These are phyloP conservation scores for Crossaster papposus DNA, from an alignment of 53 echinoderm and acorn worm species.

Conservation along the genomic window DNA sequence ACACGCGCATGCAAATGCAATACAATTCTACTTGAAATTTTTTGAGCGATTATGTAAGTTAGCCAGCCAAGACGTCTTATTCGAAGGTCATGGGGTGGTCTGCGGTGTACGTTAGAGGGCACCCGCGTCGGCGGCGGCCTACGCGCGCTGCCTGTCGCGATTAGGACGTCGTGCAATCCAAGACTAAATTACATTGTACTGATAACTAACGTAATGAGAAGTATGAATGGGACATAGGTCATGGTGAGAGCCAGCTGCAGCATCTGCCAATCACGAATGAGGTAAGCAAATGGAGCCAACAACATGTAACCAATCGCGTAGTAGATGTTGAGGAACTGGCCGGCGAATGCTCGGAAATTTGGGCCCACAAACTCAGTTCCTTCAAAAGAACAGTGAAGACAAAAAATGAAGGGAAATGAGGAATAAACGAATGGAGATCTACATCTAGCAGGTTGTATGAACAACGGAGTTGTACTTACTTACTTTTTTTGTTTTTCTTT, in stretches of 20 bases:
- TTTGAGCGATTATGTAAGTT: too few species aligned
- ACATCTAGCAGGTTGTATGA: not conserved
- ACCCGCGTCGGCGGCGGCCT: too few species aligned
- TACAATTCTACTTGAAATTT: too few species aligned
- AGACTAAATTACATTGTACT: not conserved
- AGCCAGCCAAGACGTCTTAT: too few species aligned
- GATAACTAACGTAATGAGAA: constrained; percentile 71
- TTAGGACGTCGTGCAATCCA: too few species aligned
- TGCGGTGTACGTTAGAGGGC: too few species aligned
- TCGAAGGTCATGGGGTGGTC: too few species aligned
- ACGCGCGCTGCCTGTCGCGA: too few species aligned
- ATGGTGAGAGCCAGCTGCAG: constrained; percentile 70
- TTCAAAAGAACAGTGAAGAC: constrained; percentile 1
- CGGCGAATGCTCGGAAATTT: constrained; percentile 60
- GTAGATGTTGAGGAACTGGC: constrained; percentile 71
- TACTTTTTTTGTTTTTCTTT: too few species aligned
- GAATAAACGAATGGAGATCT: not conserved
- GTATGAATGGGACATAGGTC: constrained; percentile 64
- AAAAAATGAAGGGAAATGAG: not conserved
- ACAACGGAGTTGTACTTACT: too few species aligned
- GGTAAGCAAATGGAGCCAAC: constrained; percentile 72
- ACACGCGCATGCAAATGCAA: too few species aligned
- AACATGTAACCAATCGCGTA: constrained; percentile 80
- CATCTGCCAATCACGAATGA: constrained; percentile 77
- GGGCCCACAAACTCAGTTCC: constrained; percentile 86